These are phyloP conservation scores for Mayetiola destructor DNA, from an alignment of 2,888 invertebrate species.

Conservation along the genomic window DNA sequence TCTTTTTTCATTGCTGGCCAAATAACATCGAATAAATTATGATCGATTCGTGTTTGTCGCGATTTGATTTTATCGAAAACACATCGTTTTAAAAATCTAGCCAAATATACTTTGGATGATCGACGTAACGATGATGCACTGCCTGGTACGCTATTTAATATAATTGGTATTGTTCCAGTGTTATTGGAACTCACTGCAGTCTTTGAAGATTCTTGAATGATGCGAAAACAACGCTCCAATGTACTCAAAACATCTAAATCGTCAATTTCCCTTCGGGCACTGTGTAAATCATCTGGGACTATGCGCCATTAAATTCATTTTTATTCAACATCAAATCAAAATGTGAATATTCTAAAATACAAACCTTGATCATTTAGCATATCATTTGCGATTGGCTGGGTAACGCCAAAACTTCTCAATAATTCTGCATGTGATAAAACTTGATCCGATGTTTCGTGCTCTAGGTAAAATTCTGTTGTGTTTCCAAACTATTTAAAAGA, in stretches of 20 bases:
- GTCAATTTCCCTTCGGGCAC: conserved; percentile 56
- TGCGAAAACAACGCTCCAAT: conserved; percentile 59
- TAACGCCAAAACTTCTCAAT: conserved; percentile 53
- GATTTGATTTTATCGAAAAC: conserved; percentile 60
- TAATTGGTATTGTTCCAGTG: conserved; percentile 24
- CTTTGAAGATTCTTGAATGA: conserved; percentile 43
- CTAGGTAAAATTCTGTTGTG: conserved; percentile 64
- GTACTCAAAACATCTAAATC: conserved; percentile 55
- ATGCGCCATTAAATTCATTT: conserved; percentile 20
- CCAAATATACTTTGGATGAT: conserved; percentile 44
- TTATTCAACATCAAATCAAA: not conserved
- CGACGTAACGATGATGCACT: conserved; percentile 45
- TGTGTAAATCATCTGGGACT: conserved; percentile 63
- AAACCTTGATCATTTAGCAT: conserved; percentile 69
- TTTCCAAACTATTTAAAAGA: conserved; percentile 47
- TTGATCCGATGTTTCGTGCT: conserved; percentile 40
- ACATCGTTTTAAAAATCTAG: conserved; percentile 57
- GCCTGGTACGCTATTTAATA: conserved; percentile 33
- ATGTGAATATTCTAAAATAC: not conserved
- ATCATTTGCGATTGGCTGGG: conserved; percentile 47
- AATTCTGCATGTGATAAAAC: conserved; percentile 55
- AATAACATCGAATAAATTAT: conserved; percentile 75
- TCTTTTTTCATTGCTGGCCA: conserved; percentile 74
- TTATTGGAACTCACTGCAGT: conserved; percentile 2
- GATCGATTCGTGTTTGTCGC: conserved; percentile 67